These are phyloP conservation scores for Pseudanteris insignis DNA, from an alignment of 2,888 invertebrate species.

Conservation along the genomic window DNA sequence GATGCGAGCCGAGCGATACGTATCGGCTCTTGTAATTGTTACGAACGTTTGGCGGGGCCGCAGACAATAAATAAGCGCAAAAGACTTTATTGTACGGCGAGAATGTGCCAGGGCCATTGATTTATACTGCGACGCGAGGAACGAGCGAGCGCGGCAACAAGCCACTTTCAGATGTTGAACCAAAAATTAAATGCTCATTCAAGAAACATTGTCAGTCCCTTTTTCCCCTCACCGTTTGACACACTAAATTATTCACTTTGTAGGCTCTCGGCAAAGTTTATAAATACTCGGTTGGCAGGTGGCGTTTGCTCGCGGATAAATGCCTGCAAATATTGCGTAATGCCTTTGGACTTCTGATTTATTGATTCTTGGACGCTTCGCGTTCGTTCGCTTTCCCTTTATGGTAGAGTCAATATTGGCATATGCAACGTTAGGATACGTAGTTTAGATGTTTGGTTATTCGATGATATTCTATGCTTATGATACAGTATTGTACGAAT, in stretches of 20 bases:
- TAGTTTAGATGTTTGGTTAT: no score
- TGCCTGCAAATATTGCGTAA: constrained; percentile 24
- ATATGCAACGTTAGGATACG: background rate
- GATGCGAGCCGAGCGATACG: constrained; percentile 40
- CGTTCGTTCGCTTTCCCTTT: background rate
- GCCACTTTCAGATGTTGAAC: constrained; percentile 36
- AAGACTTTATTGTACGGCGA: constrained; percentile 46
- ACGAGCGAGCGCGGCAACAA: constrained; percentile 36
- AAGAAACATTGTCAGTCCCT: constrained; percentile 20
- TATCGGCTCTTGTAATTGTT: constrained; percentile 45
- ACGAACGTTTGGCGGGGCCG: constrained; percentile 41
- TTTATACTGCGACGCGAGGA: constrained; percentile 36
- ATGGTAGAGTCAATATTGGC: background rate
- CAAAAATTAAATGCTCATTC: constrained; percentile 39
- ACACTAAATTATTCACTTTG: constrained; percentile 28
- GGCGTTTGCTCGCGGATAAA: constrained; percentile 13
- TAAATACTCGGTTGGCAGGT: constrained; percentile 17
- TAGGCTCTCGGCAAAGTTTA: constrained; percentile 3
- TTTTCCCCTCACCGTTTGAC: constrained; percentile 9
- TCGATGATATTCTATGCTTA: no score
- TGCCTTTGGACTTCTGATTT: constrained; percentile 11
- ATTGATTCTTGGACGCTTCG: constrained; percentile 10
- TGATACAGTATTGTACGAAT: no score
- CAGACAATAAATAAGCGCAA: constrained; percentile 45
- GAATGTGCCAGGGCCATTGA: constrained; percentile 42